Base-by-base conservation (phyloP, 2,113 vertebrate species). In the Gopherus evgoodei region DNA sequence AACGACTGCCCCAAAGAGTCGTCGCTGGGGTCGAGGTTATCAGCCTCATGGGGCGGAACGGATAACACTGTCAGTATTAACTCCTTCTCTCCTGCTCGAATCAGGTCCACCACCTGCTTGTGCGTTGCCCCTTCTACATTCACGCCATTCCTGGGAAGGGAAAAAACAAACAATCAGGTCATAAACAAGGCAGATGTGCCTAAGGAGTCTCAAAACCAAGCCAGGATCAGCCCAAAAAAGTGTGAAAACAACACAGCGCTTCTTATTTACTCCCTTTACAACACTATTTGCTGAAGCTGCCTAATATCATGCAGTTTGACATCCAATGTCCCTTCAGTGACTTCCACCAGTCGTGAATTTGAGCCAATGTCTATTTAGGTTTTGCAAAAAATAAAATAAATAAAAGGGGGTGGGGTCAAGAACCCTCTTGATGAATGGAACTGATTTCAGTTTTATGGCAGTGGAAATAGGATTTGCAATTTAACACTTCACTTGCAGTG, bases 61-160 rank as follows among this genome's bases (percentile, higher is more conserved):
- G 99, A 99, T 86, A 99, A 93, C 88, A 99, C 99, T 0, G 99
- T 99, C 90, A 99, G 98, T 56, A 99, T 98, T 97, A 99, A 97
- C 98, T 99, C 99, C 97, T 99, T 99, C 98, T 99, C 99, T 0
- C 99, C 99, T 0, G 99, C 99, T 0, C 99, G 99, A 97, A 99
- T 99, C 98, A 99, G 98, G 91, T 99, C 99, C 98, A 99, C 99
- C 97, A 99, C 99, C 95, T 99, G 99, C 98, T 99, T 99, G 97
- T 99, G 99, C 1, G 99, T 99, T 8, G 99, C 99, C 11, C 99
- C 99, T 79, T 99, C 99, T 21, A 99, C 99, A 6, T 99, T 99
- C 97, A 99, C 99, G 5, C 99, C 98, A 8, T 99, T 99, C 87
- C 99, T 99, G 91, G 1, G 85, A 88, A 83, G 50, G 25, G 86